Percentiles rank a stretch among this genome's conserved stretches.
phyloP scores from a whole-genome alignment of 2,888 invertebrate species.

The Dinocampus coccinellae region DNA sequence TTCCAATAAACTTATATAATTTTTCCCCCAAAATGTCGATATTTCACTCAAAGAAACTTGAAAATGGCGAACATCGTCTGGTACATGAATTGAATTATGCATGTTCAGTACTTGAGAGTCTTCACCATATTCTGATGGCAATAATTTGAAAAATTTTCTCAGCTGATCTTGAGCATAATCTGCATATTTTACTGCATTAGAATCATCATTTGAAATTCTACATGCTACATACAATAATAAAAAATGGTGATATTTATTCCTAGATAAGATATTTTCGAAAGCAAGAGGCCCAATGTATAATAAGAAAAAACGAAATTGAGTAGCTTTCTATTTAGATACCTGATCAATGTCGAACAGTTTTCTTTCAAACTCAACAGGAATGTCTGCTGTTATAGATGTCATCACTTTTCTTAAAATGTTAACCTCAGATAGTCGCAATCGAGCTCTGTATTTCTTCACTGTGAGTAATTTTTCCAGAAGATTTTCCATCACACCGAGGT shows the following conservation, averaged over 20 bases:
- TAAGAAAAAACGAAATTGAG: constrained; percentile 47
- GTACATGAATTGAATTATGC: constrained; percentile 40
- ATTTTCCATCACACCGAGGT: constrained; percentile 32
- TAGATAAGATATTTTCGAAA: constrained; percentile 34
- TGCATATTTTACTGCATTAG: constrained; percentile 17
- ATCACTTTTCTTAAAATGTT: constrained; percentile 23
- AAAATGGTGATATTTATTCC: constrained; percentile 41
- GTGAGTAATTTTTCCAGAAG: constrained; percentile 16
- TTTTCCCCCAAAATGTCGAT: constrained; percentile 41
- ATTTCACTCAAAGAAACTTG: constrained; percentile 30
- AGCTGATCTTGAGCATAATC: constrained; percentile 35
- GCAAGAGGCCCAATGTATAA: constrained; percentile 38
- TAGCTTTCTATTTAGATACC: constrained; percentile 47
- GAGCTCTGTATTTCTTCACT: too few relatives aligned
- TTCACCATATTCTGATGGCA: constrained; percentile 35
- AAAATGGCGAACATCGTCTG: constrained; percentile 34
- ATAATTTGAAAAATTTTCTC: constrained; percentile 32
- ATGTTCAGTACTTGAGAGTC: constrained; percentile 38
- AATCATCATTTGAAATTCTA: constrained; percentile 36
- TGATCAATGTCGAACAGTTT: constrained; percentile 42
- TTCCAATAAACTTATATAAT: constrained; percentile 34
- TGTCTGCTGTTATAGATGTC: constrained; percentile 30
- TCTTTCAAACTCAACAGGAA: constrained; percentile 47
- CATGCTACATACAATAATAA: constrained; percentile 39
- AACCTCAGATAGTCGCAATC: constrained; percentile 9